Evolutionary conservation across 2,888 invertebrate genomes (phyloP).

Genomic region (Leistus spinibarbis): DNA sequence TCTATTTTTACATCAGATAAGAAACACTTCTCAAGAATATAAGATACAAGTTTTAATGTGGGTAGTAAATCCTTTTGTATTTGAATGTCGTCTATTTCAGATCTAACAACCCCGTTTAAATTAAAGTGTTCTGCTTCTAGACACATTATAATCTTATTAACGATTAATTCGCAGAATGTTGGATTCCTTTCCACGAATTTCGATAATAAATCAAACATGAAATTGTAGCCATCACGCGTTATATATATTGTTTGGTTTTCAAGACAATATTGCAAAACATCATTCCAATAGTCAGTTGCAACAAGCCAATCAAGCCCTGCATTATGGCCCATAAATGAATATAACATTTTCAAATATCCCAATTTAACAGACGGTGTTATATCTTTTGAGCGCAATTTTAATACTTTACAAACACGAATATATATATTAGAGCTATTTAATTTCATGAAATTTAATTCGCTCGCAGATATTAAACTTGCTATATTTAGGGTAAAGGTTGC

Average conservation of each 20-base stretch:
- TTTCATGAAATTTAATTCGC: slow-evolving; percentile 66
- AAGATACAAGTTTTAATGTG: slow-evolving; percentile 62
- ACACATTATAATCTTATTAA: slow-evolving; percentile 64
- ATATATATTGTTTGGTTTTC: slow-evolving; percentile 75
- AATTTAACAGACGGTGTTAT: slow-evolving; percentile 69
- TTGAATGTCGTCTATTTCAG: slow-evolving; percentile 60
- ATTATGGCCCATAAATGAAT: slow-evolving; percentile 65
- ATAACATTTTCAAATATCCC: slow-evolving; percentile 69
- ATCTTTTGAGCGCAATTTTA: slow-evolving; percentile 51
- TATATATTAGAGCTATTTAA: slow-evolving; percentile 59
- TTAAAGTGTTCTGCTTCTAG: slow-evolving; percentile 63
- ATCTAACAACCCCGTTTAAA: slow-evolving; percentile 58
- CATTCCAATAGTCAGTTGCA: slow-evolving; percentile 67
- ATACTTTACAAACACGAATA: slow-evolving; percentile 51
- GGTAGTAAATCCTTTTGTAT: slow-evolving; percentile 63
- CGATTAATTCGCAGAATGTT: slow-evolving; percentile 62
- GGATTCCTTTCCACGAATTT: slow-evolving; percentile 61
- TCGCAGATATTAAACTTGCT: slow-evolving; percentile 63
- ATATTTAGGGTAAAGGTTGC: slow-evolving; percentile 69
- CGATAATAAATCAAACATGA: slow-evolving; percentile 66
- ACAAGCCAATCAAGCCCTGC: slow-evolving; percentile 71
- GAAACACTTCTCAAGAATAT: slow-evolving; percentile 61
- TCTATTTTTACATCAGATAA: slow-evolving; percentile 56
- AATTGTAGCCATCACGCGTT: slow-evolving; percentile 68
- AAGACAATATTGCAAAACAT: slow-evolving; percentile 67